These are phyloP conservation scores for Bugulina stolonifera DNA, from an alignment of 2,888 invertebrate species.

Conservation along the genomic window DNA sequence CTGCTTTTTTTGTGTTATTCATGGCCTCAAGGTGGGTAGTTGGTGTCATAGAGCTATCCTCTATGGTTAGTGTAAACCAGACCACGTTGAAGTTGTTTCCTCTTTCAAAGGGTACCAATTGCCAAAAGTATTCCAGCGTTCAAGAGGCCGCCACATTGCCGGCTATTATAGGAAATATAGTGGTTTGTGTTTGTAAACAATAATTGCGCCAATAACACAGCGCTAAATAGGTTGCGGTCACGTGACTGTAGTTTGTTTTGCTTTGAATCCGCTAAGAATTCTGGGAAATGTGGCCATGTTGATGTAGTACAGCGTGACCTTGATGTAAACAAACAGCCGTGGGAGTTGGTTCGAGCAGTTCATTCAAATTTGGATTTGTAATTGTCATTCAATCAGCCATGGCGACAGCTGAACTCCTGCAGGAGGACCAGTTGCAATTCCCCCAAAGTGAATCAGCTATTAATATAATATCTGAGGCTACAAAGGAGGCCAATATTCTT, in stretches of 20 bases:
- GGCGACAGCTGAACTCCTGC: background rate
- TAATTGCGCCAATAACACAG: background rate
- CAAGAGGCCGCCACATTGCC: too few species aligned
- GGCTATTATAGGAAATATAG: too few species aligned
- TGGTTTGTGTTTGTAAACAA: slow-evolving; percentile 23
- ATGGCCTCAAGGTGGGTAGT: too few species aligned
- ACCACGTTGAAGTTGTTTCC: too few species aligned
- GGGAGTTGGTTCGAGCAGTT: background rate
- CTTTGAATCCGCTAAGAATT: slow-evolving; percentile 18
- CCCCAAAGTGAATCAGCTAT: background rate
- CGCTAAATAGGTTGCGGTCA: background rate
- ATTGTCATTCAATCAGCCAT: too few species aligned
- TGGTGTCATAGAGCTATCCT: too few species aligned
- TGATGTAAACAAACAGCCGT: slow-evolving; percentile 6
- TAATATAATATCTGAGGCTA: background rate
- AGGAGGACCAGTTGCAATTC: background rate
- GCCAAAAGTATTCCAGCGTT: too few species aligned
- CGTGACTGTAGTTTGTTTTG: background rate
- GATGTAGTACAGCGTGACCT: slow-evolving; percentile 22
- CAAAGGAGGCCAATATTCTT: background rate
- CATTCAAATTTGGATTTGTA: too few species aligned
- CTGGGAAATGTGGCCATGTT: slow-evolving; percentile 23
- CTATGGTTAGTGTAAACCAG: too few species aligned
- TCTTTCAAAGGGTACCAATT: too few species aligned
- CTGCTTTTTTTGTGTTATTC: too few species aligned